Conservation (phyloP, 2,113 vertebrate genomes). For the Lophochroa leadbeateri region DNA sequence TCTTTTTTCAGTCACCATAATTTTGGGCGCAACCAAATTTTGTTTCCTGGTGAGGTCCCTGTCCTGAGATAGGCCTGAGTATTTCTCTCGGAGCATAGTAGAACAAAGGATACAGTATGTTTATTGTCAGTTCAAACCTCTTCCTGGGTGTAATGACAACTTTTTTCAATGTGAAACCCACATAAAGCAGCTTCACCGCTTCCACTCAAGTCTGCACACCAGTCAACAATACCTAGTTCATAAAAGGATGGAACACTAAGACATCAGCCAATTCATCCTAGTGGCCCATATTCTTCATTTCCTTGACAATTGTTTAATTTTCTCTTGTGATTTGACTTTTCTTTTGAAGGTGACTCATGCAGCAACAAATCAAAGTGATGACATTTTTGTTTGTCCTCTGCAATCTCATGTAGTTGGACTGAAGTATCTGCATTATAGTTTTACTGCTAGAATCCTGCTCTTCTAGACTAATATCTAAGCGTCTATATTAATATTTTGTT, state of each 20-base stretch:
- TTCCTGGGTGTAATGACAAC: not conserved
- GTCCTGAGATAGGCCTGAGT: not conserved
- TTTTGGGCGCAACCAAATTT: not conserved
- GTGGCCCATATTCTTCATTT: not conserved
- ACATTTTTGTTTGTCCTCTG: not conserved
- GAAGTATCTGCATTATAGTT: not conserved
- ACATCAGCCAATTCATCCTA: not conserved
- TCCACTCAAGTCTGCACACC: not conserved
- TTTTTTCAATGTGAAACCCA: not conserved
- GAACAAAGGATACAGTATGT: not conserved
- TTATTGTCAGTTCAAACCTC: not conserved
- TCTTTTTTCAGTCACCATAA: not conserved
- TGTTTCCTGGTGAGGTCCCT: not conserved
- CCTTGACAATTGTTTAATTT: conserved; percentile 15
- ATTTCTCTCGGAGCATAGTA: not conserved
- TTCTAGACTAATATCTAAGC: not conserved
- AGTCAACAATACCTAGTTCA: not conserved
- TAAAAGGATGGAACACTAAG: not conserved
- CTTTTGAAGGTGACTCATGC: not conserved
- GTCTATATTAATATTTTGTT: not conserved
- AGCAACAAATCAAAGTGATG: not conserved
- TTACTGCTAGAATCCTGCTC: not conserved
- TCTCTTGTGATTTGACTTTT: conserved; percentile 1
- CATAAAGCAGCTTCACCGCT: not conserved
- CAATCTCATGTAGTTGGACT: not conserved